Base-by-base conservation (phyloP, 2,113 vertebrate species). In the Setophaga kirtlandii region DNA sequence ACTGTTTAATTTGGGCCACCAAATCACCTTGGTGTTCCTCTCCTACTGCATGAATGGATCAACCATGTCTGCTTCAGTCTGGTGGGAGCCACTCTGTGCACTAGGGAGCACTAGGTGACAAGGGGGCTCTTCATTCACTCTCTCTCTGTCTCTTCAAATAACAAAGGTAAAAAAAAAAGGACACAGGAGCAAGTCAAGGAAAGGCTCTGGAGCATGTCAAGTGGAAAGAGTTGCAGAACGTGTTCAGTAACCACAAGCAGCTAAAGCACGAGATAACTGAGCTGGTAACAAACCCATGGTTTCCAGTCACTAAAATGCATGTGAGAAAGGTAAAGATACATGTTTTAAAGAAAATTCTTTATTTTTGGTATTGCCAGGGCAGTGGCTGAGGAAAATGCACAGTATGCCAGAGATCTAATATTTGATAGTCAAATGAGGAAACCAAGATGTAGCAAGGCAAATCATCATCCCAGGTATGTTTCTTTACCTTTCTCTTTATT, bases 1-100 rank as follows among this genome's bases (percentile, higher is more conserved):
- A 37, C 23, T 19, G 33, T 78, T 60, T 70, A 28, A 31, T 67
- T 41, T 30, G 12, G 17, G 3, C 4, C 19, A 30, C 33, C n/a
- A 53, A 37, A 47, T 31, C 16, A 63, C 8, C 12, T 30, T 35
- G 14, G 12, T 55, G 13, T 68, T 15, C 0, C 0, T 19, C 12
- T 68, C 49, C 33, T 56, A 28, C 22, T 0, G 2, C 18, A 12
- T 6, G 19, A 11, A 16, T 11, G 12, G 52, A n/a, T 46, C 52
- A 64, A 5, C 19, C 12, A 11, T 18, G 5, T 4, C 37, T 52
- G 4, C 33, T 77, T 73, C 23, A 44, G 14, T 22, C 60, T 70
- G 33, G 10, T 35, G 39, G 53, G 25, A 86, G 12, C 9, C 37
- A 30, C 7, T 1, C 18, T 39, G 21, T 23, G 24, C 14, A 18